Conservation (phyloP, 2,113 vertebrate species). For the Dromas ardeola region DNA sequence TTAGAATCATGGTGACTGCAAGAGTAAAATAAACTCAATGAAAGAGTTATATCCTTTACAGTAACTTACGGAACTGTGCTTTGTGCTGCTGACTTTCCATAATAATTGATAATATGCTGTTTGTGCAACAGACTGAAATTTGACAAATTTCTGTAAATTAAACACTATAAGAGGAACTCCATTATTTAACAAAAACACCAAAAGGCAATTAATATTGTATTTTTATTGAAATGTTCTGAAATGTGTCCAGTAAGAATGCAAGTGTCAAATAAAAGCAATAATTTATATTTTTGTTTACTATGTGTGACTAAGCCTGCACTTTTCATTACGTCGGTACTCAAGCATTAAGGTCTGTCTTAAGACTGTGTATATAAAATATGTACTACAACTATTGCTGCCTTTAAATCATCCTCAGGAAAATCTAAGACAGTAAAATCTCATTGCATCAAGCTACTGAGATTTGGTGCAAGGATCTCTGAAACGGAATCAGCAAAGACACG, state of each 20-base stretch:
- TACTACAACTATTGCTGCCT: not conserved
- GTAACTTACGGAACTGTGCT: not conserved
- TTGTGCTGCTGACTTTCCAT: not conserved
- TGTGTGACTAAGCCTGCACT: not conserved
- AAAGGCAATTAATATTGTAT: not conserved
- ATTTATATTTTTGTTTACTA: not conserved
- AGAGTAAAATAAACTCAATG: not conserved
- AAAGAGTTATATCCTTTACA: not conserved
- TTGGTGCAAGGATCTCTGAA: not conserved
- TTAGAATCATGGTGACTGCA: not conserved
- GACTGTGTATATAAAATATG: not conserved
- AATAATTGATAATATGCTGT: not conserved
- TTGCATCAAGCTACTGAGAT: not conserved
- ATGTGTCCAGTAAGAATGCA: not conserved
- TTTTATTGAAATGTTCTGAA: not conserved
- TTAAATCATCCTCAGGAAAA: not conserved
- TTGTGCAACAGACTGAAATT: not conserved
- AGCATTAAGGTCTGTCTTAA: not conserved
- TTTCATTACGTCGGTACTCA: not conserved
- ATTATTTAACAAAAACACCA: not conserved
- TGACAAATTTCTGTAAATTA: not conserved
- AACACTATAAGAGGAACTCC: not conserved
- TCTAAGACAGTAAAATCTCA: not conserved
- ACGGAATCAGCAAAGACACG: rapidly evolving
- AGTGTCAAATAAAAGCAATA: not conserved